Evolutionary conservation across 1,140 invertebrate species (phyloP).

Genomic region (Scylla paramamosain): DNA sequence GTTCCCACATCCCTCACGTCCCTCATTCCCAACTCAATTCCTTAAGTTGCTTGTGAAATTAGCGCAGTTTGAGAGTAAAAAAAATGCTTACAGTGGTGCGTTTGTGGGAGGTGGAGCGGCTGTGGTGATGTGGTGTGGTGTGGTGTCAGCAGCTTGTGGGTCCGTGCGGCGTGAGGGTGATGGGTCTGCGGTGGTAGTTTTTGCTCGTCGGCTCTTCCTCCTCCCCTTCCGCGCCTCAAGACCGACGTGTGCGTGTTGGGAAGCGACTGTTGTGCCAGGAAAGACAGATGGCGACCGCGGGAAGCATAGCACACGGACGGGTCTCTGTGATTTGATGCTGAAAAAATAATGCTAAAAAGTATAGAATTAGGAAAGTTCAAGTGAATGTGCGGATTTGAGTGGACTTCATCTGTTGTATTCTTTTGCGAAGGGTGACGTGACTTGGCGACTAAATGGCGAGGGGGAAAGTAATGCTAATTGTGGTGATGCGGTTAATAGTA

Average conservation of each 20-base stretch:
- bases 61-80: no score
- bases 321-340: not conserved
- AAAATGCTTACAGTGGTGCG: not conserved
- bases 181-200: not conserved
- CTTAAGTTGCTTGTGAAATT: no score
- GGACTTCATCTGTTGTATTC: not conserved
- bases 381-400: not conserved
- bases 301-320: not conserved
- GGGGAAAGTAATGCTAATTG: not conserved
- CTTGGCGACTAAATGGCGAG: not conserved
- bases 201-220: not conserved
- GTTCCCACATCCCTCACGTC: not conserved
- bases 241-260: not conserved
- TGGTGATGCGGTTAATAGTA: not conserved
- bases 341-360: not conserved
- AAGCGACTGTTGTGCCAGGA: no score
- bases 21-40: no score
- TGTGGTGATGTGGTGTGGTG: not conserved
- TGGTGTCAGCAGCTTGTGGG: not conserved
- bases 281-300: not conserved
- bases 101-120: not conserved
- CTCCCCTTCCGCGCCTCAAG: not conserved
- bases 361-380: no score
- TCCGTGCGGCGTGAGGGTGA: not conserved
- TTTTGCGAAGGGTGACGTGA: not conserved